Conservation (phyloP, 2,888 invertebrate genomes). For the Himalopsyche kuldschensis region DNA sequence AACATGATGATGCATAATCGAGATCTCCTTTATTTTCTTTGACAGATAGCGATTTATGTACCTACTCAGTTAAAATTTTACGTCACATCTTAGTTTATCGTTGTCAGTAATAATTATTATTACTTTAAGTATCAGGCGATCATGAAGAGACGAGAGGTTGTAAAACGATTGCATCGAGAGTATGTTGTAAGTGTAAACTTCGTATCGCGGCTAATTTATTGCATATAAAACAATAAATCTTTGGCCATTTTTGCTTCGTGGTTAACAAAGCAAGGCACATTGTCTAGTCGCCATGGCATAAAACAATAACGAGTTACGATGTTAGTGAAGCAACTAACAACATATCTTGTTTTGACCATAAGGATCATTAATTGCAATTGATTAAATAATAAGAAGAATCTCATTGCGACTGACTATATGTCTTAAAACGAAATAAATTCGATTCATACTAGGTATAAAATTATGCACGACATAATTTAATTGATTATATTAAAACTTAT, state of each 20-base stretch:
- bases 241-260: conserved; percentile 28
- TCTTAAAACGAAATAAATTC: too few species aligned
- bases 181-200: neutral
- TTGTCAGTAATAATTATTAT: neutral
- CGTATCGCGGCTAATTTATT: conserved; percentile 25
- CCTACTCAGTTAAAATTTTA: neutral
- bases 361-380: neutral
- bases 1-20: neutral
- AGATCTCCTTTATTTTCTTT: neutral
- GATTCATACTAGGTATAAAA: too few species aligned
- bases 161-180: neutral
- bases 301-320: conserved; percentile 3
- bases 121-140: neutral
- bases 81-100: neutral
- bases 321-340: neutral
- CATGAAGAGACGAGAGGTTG: neutral
- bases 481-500: too few species aligned
- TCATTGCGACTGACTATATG: too few species aligned
- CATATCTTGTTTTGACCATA: neutral
- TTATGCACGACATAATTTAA: too few species aligned
- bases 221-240: conserved; percentile 36
- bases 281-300: neutral
- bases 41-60: neutral
- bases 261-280: conserved; percentile 21
- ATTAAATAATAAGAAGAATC: too few species aligned